These are phyloP conservation scores for Bryconaethiops microstoma DNA, from an alignment of 2,797 vertebrate genomes.

Conservation along the genomic window DNA sequence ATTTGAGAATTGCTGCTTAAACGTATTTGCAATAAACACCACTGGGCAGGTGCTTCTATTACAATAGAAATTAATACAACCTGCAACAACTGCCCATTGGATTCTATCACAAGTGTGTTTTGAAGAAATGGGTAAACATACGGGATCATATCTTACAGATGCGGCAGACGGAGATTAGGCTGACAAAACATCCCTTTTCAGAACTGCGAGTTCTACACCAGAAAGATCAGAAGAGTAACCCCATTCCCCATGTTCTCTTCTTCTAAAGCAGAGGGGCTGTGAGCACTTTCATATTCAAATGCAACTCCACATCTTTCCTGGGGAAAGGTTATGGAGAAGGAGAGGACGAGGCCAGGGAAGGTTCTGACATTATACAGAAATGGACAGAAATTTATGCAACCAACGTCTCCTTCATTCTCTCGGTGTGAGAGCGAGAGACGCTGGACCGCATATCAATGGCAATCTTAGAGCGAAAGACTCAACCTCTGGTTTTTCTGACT, in stretches of 20 bases:
- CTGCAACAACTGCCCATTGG: neutral
- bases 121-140: too few species aligned
- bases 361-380: constrained; percentile 76
- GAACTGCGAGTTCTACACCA: neutral
- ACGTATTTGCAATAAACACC: neutral
- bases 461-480: constrained; percentile 65
- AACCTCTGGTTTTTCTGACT: constrained; percentile 55
- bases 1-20: neutral
- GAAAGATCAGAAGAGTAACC: constrained; percentile 6
- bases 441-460: constrained; percentile 66
- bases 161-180: neutral
- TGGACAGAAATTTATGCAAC: constrained; percentile 76
- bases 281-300: constrained; percentile 48
- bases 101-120: neutral
- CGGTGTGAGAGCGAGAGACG: constrained; percentile 54
- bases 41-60: neutral
- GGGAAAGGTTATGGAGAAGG: constrained; percentile 72
- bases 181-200: neutral
- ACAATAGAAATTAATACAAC: neutral
- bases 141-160: neutral
- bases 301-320: constrained; percentile 59
- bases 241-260: constrained; percentile 17
- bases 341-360: constrained; percentile 57
- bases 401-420: constrained; percentile 66
- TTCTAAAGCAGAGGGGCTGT: constrained; percentile 14